phyloP scores from a whole-genome alignment of 2,797 vertebrate genomes.

The Thamnophis elegans region DNA sequence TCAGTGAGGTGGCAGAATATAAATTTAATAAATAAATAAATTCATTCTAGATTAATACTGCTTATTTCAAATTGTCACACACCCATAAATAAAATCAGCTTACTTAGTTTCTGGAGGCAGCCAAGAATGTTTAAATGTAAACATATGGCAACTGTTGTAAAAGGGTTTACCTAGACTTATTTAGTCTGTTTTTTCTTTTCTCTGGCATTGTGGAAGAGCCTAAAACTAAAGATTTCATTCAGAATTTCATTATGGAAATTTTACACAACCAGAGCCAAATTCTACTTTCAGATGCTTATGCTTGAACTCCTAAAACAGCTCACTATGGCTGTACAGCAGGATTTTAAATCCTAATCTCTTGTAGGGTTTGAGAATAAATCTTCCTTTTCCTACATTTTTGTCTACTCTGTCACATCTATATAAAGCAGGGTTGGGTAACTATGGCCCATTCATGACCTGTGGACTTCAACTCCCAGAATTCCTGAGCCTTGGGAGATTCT shows the following conservation, averaged over 20 bases:
- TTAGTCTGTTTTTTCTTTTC: background rate
- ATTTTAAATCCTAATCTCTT: background rate
- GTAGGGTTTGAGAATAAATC: background rate
- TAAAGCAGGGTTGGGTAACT: background rate
- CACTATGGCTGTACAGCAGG: background rate
- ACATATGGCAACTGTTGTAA: conserved; percentile 30
- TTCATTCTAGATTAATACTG: conserved; percentile 14
- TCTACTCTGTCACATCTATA: background rate
- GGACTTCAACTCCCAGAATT: background rate
- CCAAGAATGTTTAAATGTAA: conserved; percentile 52
- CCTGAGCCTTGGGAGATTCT: background rate
- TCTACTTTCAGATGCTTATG: background rate
- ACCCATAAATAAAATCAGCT: conserved; percentile 1
- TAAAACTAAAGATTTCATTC: conserved; percentile 3
- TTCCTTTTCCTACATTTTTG: background rate
- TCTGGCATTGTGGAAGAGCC: background rate
- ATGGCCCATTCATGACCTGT: background rate
- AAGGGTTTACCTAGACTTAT: conserved; percentile 10
- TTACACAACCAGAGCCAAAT: conserved; percentile 1
- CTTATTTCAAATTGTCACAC: conserved; percentile 1
- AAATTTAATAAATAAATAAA: background rate
- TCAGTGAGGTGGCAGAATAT: background rate
- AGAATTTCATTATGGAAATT: fast-evolving
- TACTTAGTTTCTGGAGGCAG: conserved; percentile 22
- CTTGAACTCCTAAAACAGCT: background rate